A percentile compares a stretch with the other conserved stretches of the same genome.
phyloP scores from a whole-genome alignment of 2,888 invertebrate species.

The Dendrolimus pini region DNA sequence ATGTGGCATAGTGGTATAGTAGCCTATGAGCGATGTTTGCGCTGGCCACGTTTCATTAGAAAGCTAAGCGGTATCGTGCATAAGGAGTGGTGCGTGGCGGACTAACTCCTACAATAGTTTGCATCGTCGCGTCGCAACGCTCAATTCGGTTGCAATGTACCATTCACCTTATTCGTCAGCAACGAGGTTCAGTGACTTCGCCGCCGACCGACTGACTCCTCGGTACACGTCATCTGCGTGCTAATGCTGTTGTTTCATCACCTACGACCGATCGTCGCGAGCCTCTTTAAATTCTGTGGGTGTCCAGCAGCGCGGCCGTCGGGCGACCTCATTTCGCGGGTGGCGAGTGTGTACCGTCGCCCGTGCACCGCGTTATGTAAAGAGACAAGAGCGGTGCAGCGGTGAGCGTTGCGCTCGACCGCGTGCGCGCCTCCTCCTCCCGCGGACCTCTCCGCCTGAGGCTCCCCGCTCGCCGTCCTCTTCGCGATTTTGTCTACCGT shows the following conservation, averaged over 20 bases:
- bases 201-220: constrained; percentile 57
- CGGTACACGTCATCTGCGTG: constrained; percentile 63
- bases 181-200: constrained; percentile 71
- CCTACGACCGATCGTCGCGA: constrained; percentile 37
- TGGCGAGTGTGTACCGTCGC: constrained; percentile 27
- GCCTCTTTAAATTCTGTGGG: constrained; percentile 62
- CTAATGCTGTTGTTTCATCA: constrained; percentile 64
- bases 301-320: constrained; percentile 44
- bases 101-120: constrained; percentile 19
- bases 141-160: constrained; percentile 67
- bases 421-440: constrained; percentile 52
- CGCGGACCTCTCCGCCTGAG: constrained; percentile 10
- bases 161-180: constrained; percentile 70
- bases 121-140: constrained; percentile 20
- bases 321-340: constrained; percentile 62
- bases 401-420: constrained; percentile 65
- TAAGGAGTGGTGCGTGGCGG: constrained; percentile 44
- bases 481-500: constrained; percentile 51
- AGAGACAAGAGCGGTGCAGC: constrained; percentile 60
- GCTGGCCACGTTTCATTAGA: constrained; percentile 57
- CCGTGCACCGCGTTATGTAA: constrained; percentile 63
- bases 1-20: no score
- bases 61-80: constrained; percentile 53
- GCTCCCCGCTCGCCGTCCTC: constrained; percentile 22
- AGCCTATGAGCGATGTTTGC: constrained; percentile 7